phyloP scores from a whole-genome alignment of 2,888 invertebrate species.

The Epinotia nisella region DNA sequence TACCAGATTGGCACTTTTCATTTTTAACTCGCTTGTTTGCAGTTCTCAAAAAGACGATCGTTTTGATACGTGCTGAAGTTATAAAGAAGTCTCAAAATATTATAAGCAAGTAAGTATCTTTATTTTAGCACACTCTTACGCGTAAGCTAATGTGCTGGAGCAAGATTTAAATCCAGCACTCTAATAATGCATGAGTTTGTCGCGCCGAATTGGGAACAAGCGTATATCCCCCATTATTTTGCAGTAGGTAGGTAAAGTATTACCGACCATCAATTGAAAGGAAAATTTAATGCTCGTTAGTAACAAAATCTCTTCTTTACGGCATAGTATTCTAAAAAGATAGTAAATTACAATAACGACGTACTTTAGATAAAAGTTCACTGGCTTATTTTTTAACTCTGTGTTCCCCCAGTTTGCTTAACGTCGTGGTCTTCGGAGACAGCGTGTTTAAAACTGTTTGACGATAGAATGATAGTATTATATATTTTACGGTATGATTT shows the following conservation, averaged over 20 bases:
- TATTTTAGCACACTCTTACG: no score
- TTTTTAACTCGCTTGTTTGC: no score
- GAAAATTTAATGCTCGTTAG: slow-evolving; percentile 34
- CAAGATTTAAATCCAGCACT: not conserved
- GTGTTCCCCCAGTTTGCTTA: slow-evolving; percentile 15
- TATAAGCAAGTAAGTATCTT: no score
- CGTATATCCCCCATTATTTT: not conserved
- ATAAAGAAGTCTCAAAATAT: no score
- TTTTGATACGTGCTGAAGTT: no score
- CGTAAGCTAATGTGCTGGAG: no score
- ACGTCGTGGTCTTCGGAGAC: slow-evolving; percentile 5
- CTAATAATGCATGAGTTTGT: not conserved
- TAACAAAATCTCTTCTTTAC: slow-evolving; percentile 25
- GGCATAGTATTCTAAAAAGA: slow-evolving; percentile 35
- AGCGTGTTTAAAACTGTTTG: slow-evolving; percentile 10
- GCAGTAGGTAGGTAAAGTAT: not conserved
- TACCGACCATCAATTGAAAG: slow-evolving; percentile 1
- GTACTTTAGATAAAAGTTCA: slow-evolving; percentile 43
- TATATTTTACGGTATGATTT: not conserved
- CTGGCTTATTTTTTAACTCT: slow-evolving; percentile 35
- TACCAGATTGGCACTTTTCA: no score
- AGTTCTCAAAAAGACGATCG: no score
- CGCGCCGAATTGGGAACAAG: not conserved
- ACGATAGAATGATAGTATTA: not conserved
- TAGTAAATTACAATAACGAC: slow-evolving; percentile 44